Evolutionary conservation across 2,888 invertebrate species (phyloP).

Genomic region (Cecidostiba fungosa): DNA sequence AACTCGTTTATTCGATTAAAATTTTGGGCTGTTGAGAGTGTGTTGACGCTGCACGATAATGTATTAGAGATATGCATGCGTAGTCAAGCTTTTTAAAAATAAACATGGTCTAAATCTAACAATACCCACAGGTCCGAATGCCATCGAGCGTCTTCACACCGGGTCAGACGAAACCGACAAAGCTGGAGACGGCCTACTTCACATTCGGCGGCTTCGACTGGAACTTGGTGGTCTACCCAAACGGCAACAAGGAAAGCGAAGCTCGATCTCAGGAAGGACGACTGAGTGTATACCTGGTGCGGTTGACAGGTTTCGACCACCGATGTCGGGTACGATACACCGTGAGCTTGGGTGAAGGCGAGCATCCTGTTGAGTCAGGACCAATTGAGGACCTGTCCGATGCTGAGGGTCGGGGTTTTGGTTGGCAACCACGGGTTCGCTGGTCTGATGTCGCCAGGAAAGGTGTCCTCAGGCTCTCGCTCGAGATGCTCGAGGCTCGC

Average conservation of each 20-base stretch:
- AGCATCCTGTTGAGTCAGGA: slow-evolving; percentile 86
- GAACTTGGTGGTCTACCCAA: slow-evolving; percentile 86
- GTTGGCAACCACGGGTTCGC: slow-evolving; percentile 86
- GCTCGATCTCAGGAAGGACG: slow-evolving; percentile 67
- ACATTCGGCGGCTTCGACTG: slow-evolving; percentile 92
- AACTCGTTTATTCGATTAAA: neutral
- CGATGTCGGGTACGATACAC: slow-evolving; percentile 89
- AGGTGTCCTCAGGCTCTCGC: slow-evolving; percentile 84
- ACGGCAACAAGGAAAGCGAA: slow-evolving; percentile 82
- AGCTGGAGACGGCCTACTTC: slow-evolving; percentile 86
- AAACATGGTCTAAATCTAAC: neutral
- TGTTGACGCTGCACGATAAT: neutral
- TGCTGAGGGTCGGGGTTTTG: slow-evolving; percentile 86
- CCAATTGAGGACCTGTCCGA: slow-evolving; percentile 87
- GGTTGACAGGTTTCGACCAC: slow-evolving; percentile 91
- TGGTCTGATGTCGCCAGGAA: slow-evolving; percentile 83
- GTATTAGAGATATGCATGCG: too few relatives aligned
- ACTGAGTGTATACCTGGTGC: slow-evolving; percentile 84
- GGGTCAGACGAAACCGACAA: slow-evolving; percentile 76
- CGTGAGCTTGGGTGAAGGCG: slow-evolving; percentile 86
- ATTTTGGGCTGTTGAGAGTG: too few relatives aligned
- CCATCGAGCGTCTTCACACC: slow-evolving; percentile 75
- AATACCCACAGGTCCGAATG: slow-evolving; percentile 79
- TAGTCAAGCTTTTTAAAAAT: neutral
- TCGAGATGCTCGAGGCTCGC: slow-evolving; percentile 89